Conservation (phyloP, 2,797 vertebrate genomes). For the Hydrolagus colliei region DNA sequence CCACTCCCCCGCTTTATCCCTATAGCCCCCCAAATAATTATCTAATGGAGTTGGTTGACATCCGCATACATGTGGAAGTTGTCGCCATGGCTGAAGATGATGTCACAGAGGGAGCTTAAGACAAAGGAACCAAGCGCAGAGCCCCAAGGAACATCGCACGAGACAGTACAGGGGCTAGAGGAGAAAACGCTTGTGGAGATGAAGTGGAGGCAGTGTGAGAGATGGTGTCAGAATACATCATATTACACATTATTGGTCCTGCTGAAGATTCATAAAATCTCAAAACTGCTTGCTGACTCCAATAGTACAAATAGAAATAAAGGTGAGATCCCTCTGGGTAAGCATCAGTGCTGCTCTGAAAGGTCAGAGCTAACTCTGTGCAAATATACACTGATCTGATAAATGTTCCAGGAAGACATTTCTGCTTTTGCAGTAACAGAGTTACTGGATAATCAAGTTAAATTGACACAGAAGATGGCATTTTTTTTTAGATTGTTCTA, state of each 20-base stretch:
- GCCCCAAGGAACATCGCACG: too few relatives aligned
- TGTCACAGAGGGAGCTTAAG: too few relatives aligned
- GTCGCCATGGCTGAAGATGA: too few relatives aligned
- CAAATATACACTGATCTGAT: not conserved
- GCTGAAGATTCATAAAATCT: not conserved
- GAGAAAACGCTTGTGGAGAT: too few relatives aligned
- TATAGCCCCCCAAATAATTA: too few relatives aligned
- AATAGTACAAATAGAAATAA: not conserved
- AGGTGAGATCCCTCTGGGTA: not conserved
- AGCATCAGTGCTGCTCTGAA: not conserved
- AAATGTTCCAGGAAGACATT: not conserved
- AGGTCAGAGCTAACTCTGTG: not conserved
- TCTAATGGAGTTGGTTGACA: too few relatives aligned
- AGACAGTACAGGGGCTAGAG: too few relatives aligned
- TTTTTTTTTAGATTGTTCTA: not conserved
- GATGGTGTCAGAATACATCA: not conserved
- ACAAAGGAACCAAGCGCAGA: too few relatives aligned
- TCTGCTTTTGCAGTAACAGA: not conserved
- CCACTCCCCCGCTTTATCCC: too few relatives aligned
- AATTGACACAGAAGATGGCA: not conserved
- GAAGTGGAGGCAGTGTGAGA: too few relatives aligned
- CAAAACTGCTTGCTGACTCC: not conserved
- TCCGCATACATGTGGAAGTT: too few relatives aligned
- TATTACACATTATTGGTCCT: not conserved
- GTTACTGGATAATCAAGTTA: slow-evolving; percentile 1